A percentile compares a stretch with the other conserved stretches of the same genome.
phyloP scores from a whole-genome alignment of 2,113 vertebrate genomes.

The Brachyhypopomus gauderio region DNA sequence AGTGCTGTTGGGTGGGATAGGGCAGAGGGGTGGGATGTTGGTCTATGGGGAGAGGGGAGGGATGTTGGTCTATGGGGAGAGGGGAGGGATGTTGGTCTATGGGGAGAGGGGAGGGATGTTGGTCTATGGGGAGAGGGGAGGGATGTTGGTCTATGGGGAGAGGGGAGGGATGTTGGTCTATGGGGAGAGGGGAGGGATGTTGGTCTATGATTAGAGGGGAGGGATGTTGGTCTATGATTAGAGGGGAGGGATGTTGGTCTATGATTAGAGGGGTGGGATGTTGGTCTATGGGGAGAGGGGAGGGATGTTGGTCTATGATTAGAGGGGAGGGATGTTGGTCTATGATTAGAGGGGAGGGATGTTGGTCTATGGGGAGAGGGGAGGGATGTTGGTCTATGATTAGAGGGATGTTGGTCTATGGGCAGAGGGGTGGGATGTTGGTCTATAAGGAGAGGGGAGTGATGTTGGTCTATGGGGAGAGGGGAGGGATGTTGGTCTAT shows the following conservation, averaged over 20 bases:
- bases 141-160: slow-evolving; percentile 7
- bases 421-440: slow-evolving; percentile 18
- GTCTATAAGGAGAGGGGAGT: slow-evolving; percentile 14
- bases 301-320: not conserved
- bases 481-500: not conserved
- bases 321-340: too few species aligned
- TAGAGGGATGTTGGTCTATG: not conserved
- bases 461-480: slow-evolving; percentile 27
- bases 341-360: not conserved
- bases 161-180: not conserved
- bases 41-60: slow-evolving; percentile 26
- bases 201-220: slow-evolving; percentile 18
- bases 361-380: slow-evolving; percentile 22
- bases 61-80: not conserved
- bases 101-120: too few species aligned
- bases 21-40: not conserved
- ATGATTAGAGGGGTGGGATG: slow-evolving; percentile 24
- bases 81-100: not conserved
- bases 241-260: not conserved
- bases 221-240: slow-evolving; percentile 13
- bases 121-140: not conserved
- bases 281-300: too few species aligned
- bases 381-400: not conserved
- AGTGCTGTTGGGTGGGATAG: slow-evolving; percentile 8
- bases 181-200: not conserved